Conservation (phyloP, 2,888 invertebrate species). For the Lithophane semibrunnea region DNA sequence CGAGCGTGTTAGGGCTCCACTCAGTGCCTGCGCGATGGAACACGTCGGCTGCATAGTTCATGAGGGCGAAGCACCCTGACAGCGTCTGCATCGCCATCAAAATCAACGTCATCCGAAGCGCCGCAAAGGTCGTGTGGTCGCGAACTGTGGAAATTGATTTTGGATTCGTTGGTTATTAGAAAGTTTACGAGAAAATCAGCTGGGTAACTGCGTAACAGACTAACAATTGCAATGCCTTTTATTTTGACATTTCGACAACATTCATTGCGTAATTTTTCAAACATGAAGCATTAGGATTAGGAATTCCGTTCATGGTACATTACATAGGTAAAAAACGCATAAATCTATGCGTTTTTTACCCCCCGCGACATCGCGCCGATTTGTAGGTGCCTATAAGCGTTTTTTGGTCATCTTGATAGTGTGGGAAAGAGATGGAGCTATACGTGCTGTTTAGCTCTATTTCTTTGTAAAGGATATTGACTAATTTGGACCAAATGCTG, state of each 20-base stretch:
- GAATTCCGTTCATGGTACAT: neutral
- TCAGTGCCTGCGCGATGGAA: slow-evolving; percentile 86
- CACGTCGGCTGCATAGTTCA: slow-evolving; percentile 84
- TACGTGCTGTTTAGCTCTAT: neutral
- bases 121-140: slow-evolving; percentile 78
- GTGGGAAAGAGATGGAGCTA: neutral
- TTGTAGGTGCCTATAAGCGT: too few species aligned
- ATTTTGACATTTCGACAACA: neutral
- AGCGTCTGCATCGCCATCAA: slow-evolving; percentile 83
- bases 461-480: neutral
- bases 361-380: too few species aligned
- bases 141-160: slow-evolving; percentile 71
- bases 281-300: neutral
- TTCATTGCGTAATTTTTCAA: neutral
- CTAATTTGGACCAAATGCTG: too few species aligned
- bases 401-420: neutral
- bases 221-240: neutral
- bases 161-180: neutral
- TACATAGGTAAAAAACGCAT: too few species aligned
- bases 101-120: slow-evolving; percentile 78
- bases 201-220: neutral
- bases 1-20: slow-evolving; percentile 86
- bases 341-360: too few species aligned
- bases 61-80: slow-evolving; percentile 84
- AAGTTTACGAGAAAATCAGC: neutral